Percentiles rank a stretch among this genome's conserved stretches.
phyloP scores from a whole-genome alignment of 2,888 invertebrate species.

The Allygus modestus region DNA sequence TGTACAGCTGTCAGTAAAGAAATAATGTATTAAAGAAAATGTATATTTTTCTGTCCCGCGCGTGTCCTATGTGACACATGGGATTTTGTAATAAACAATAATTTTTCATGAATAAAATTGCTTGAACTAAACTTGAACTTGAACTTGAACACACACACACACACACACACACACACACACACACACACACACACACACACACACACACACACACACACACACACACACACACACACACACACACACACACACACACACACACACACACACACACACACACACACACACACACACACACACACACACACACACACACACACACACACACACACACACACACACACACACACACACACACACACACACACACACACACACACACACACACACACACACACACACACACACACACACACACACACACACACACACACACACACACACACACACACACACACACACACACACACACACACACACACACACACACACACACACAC shows the following conservation, averaged over 20 bases:
- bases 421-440: conserved; percentile 47
- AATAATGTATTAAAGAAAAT: no score
- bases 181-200: conserved; percentile 23
- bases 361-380: conserved; percentile 52
- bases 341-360: conserved; percentile 52
- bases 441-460: conserved; percentile 9
- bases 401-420: conserved; percentile 52
- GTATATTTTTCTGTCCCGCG: no score
- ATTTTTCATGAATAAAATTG: no score
- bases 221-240: conserved; percentile 31
- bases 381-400: conserved; percentile 48
- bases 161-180: conserved; percentile 1
- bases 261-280: conserved; percentile 45
- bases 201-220: conserved; percentile 27
- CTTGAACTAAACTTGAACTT: no score
- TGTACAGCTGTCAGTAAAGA: no score
- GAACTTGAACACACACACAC: no score
- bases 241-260: conserved; percentile 45
- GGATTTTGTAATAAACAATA: no score
- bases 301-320: conserved; percentile 52
- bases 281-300: conserved; percentile 10
- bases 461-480: conserved; percentile 9
- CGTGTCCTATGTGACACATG: no score
- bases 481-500: conserved; percentile 9
- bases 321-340: conserved; percentile 52